Percentiles rank a stretch among this genome's conserved stretches.
These are phyloP conservation scores for Psilopsiagon aymara DNA, from an alignment of 2,113 vertebrate species.

Conservation along the genomic window DNA sequence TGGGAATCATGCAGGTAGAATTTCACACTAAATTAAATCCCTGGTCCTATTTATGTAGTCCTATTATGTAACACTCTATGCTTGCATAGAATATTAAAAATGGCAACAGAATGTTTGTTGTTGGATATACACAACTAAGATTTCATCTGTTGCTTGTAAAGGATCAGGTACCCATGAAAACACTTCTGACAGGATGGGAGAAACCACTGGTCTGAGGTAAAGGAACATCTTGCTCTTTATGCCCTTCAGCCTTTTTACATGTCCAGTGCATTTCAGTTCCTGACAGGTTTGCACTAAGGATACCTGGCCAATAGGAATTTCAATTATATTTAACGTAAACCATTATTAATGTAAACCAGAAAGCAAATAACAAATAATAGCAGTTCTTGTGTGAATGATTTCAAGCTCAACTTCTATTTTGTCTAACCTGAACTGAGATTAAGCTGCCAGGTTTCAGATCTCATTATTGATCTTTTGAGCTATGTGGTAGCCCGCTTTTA, in stretches of 20 bases:
- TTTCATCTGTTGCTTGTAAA: neutral
- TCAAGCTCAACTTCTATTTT: neutral
- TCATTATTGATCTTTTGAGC: neutral
- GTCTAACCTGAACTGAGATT: neutral
- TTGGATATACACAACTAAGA: neutral
- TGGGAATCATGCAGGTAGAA: neutral
- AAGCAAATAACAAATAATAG: neutral
- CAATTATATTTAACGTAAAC: neutral
- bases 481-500: neutral
- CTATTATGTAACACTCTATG: neutral
- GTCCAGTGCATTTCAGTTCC: neutral
- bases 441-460: neutral
- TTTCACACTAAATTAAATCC: neutral
- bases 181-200: neutral
- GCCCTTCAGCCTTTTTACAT: neutral
- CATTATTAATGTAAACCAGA: neutral
- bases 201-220: neutral
- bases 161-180: neutral
- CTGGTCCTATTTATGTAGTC: neutral
- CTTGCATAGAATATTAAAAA: neutral
- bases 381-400: neutral
- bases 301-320: neutral
- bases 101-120: neutral
- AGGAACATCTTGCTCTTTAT: neutral
- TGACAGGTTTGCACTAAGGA: neutral